Base-by-base conservation (phyloP, 2,888 invertebrate genomes). In the Lamellibrachia satsuma region DNA sequence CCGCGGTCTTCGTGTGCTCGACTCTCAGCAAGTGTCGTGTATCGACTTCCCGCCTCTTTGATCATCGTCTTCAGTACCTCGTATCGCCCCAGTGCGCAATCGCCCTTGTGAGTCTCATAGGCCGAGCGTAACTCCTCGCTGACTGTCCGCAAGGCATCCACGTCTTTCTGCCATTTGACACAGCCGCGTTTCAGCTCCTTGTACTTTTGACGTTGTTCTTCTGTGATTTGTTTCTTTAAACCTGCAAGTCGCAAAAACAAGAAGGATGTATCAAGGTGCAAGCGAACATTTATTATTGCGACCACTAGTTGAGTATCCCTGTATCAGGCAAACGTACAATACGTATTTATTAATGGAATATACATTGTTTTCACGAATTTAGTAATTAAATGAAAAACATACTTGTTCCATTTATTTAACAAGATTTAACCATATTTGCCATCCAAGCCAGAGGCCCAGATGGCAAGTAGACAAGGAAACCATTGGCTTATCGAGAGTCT, bases 41-140 rank as follows among this genome's bases (percentile, higher is more conserved):
- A 93, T 52, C 93, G 90, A 60, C 90, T 39, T n/a, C 93, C 55
- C 8, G 93, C 92, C 27, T 92, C 92, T 92, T 94, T 94, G 52
- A 94, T 94, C 94, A 94, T 94, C n/a, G 27, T 60, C 90, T 94
- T 94, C 55, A 94, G 92, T 51, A 92, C 93, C 90, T 94, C 94
- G 91, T 94, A 94, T 27, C 94, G 90, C n/a, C 93, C 93, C 90
- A 94, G 8, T 51, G 93, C 93, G 27, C 93, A 93, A 75, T 93
- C 93, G 6, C 93, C 93, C 93, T 94, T 94, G 91, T 93, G 92
- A 22, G 11, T 75, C 11, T 75, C 75, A 22, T 75, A 75, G 75
- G 75, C 75, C 75, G 75, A 22, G 75, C 75, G 75, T 22, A 75
- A 22, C 75, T 75, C 75, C 75, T 75, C 75, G 6, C 22, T 22